Evolutionary conservation across 30 jellyfish, hydroid and myxozoan species (phyloP), one percentile per base, ranked within the genome.

Genomic region (Nemopilema nomurai): DNA sequence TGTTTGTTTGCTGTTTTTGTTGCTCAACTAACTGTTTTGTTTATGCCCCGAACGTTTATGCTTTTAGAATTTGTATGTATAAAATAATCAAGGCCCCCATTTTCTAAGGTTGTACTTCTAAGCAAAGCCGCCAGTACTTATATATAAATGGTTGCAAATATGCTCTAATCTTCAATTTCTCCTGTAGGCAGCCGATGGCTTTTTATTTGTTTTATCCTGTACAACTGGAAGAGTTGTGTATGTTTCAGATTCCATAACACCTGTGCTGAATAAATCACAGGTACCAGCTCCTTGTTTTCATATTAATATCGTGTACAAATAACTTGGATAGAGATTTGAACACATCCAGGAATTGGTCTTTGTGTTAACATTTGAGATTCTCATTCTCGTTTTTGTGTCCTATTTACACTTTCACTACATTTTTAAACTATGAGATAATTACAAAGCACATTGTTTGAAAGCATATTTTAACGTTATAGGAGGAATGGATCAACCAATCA

Each of bases 101-200:
- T 51, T 51, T 51, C 67, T 51, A 19, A 9, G 67, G 67, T 51
- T 19, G 67, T n/a, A 19, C 19, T 51, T 9, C 17, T 19, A 51
- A 51, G 67, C 67, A 51, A 16, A 51, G 20, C 19, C 67, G 67
- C 67, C 67, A 19, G 16, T 51, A 51, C 67, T n/a, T n/a, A n/a
- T n/a, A n/a, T n/a, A n/a, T n/a, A n/a, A 25, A 18, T 18, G 9
- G 82, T 13, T 30, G 67, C 7, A 70, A 51, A 24, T 18, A 18
- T n/a, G n/a, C n/a, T n/a, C n/a, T n/a, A n/a, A n/a, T 22, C 63
- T 62, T 1, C 31, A 4, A 16, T 1, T 24, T 65, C 23, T 28
- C 41, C 79, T 81, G 27, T 50, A 94, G 99, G 99, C 99, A 17
- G 97, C 99, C 24, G 99, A 94, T 81, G 99, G 99, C 20, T 94